phyloP scores from a whole-genome alignment of 2,113 vertebrate species.

The Oenanthe melanoleuca region DNA sequence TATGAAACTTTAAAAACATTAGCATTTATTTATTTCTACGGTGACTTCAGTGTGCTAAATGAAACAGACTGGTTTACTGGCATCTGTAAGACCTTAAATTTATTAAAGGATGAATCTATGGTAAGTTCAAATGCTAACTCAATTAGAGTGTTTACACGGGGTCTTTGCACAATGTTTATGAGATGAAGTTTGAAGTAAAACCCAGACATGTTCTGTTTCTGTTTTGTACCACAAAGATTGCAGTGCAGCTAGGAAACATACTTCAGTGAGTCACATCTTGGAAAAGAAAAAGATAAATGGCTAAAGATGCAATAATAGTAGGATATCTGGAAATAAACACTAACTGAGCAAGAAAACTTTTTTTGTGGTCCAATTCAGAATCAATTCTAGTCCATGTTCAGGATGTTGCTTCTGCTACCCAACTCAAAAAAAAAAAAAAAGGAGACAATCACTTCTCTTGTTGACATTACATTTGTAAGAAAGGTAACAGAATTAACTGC shows the following conservation, averaged over 20 bases:
- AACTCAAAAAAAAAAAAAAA: neutral
- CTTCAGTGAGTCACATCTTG: constrained; percentile 51
- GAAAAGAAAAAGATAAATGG: constrained; percentile 49
- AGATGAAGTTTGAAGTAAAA: constrained; percentile 37
- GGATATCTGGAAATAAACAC: constrained; percentile 12
- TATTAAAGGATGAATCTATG: constrained; percentile 26
- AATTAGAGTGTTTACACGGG: neutral
- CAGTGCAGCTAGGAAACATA: constrained; percentile 34
- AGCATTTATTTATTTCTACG: neutral
- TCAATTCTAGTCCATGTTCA: neutral
- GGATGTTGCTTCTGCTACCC: neutral
- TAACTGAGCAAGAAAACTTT: neutral
- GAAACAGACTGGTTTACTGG: neutral
- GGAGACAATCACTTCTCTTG: neutral
- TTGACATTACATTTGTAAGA: neutral
- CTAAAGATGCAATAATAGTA: constrained; percentile 29
- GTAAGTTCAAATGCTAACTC: constrained; percentile 4
- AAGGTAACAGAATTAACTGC: neutral
- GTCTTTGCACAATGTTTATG: constrained; percentile 44
- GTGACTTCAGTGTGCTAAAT: neutral
- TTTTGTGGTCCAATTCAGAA: neutral
- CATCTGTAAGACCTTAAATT: constrained; percentile 1
- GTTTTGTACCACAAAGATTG: constrained; percentile 29
- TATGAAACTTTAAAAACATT: neutral
- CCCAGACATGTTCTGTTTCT: constrained; percentile 54